Evolutionary conservation across 2,113 vertebrate species (phyloP).

Genomic region (Ctenodactylus gundi): DNA sequence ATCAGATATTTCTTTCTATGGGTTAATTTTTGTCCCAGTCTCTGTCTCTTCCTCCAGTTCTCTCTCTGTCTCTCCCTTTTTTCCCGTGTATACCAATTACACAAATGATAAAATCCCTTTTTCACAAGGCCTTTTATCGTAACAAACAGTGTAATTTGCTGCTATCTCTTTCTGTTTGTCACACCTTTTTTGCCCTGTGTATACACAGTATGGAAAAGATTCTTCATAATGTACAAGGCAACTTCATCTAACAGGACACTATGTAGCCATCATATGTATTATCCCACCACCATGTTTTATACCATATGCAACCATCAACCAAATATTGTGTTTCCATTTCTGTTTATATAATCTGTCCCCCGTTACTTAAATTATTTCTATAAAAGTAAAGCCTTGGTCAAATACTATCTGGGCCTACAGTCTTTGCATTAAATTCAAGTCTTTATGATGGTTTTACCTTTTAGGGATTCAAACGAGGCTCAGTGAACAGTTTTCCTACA

Average conservation of each 20-base stretch:
- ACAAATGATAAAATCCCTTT: no score
- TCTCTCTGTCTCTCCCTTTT: background rate
- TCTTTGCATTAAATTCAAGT: background rate
- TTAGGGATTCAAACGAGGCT: background rate
- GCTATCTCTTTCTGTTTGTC: no score
- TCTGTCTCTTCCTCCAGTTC: fast-evolving
- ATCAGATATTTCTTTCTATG: background rate
- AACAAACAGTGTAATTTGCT: no score
- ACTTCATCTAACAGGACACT: background rate
- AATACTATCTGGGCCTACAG: background rate
- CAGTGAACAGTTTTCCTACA: no score
- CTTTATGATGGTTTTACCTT: background rate
- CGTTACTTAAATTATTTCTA: background rate
- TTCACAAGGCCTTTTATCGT: no score
- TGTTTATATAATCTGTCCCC: background rate
- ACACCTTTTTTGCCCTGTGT: background rate
- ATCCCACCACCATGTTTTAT: background rate
- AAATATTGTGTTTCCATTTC: background rate
- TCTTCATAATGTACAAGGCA: no score
- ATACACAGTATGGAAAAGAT: background rate
- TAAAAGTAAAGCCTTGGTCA: background rate
- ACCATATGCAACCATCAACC: background rate
- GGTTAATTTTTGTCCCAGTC: background rate
- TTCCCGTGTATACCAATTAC: background rate
- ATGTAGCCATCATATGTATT: background rate